phyloP scores from a whole-genome alignment of 1,140 invertebrate genomes.

The Ephestia elutella region DNA sequence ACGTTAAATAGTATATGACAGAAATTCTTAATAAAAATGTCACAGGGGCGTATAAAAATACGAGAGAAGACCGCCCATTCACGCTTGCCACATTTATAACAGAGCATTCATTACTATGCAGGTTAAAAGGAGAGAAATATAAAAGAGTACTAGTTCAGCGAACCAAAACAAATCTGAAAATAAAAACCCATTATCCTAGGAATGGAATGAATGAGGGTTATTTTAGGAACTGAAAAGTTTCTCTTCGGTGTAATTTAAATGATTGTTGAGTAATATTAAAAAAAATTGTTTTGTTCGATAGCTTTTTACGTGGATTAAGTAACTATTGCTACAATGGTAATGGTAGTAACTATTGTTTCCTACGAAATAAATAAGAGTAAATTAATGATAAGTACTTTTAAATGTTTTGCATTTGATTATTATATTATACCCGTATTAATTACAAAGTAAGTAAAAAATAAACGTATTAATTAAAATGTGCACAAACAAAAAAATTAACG shows the following conservation, averaged over 20 bases:
- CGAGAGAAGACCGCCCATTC: neutral
- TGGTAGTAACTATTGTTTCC: no score
- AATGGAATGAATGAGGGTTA: conserved; percentile 16
- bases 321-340: no score
- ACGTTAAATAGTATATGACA: no score
- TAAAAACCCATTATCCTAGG: conserved; percentile 23
- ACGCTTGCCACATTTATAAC: neutral
- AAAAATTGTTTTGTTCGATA: neutral
- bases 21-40: neutral
- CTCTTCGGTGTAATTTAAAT: conserved; percentile 16
- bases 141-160: conserved; percentile 9
- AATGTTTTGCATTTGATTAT: no score
- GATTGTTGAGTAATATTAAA: conserved; percentile 8
- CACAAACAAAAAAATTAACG: no score
- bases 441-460: no score
- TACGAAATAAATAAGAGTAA: no score
- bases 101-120: neutral
- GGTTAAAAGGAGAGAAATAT: conserved; percentile 7
- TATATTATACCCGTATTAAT: no score
- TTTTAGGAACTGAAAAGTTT: conserved; percentile 11
- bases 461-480: no score
- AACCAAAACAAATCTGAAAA: conserved; percentile 17
- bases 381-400: no score
- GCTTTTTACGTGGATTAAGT: no score
- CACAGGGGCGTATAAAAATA: neutral